These are phyloP conservation scores for Chitala chitala DNA, from an alignment of 2,113 vertebrate genomes.

Conservation along the genomic window DNA sequence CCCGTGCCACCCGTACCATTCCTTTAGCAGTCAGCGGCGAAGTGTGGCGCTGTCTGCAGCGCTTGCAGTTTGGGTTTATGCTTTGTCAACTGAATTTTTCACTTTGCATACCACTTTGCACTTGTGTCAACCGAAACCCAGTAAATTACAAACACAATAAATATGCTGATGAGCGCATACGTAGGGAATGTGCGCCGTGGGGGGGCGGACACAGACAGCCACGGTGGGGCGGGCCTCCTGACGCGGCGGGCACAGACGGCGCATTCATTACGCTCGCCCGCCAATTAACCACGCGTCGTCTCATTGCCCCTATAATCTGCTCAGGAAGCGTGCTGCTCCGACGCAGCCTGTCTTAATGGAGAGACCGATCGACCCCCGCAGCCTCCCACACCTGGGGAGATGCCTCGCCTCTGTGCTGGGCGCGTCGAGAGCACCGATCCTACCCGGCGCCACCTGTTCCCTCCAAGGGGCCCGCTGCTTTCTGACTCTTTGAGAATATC, in stretches of 20 bases:
- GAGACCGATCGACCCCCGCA: conserved; percentile 19
- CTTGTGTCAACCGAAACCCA: neutral
- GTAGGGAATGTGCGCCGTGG: conserved; percentile 34
- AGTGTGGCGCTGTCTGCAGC: neutral
- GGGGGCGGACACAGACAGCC: conserved; percentile 12
- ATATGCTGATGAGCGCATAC: neutral
- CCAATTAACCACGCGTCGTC: conserved; percentile 35
- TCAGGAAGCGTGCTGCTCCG: conserved; percentile 29
- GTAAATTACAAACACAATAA: neutral
- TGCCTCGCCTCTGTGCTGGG: neutral
- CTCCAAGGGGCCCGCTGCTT: conserved; percentile 15
- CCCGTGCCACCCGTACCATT: too few species aligned
- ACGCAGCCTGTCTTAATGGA: conserved; percentile 31
- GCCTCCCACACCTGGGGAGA: conserved; percentile 17
- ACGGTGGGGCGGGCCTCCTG: neutral
- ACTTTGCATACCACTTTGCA: neutral
- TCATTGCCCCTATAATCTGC: conserved; percentile 36
- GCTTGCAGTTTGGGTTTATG: neutral
- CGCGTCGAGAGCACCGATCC: neutral
- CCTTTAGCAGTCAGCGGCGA: too few species aligned
- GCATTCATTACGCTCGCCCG: conserved; percentile 33
- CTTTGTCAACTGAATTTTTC: conserved; percentile 7
- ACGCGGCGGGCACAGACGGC: conserved; percentile 27
- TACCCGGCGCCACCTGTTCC: conserved; percentile 27
- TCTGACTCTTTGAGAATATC: too few species aligned